Evolutionary conservation across 2,797 vertebrate species (phyloP).

Genomic region (Ptychobarbus kaznakovi): DNA sequence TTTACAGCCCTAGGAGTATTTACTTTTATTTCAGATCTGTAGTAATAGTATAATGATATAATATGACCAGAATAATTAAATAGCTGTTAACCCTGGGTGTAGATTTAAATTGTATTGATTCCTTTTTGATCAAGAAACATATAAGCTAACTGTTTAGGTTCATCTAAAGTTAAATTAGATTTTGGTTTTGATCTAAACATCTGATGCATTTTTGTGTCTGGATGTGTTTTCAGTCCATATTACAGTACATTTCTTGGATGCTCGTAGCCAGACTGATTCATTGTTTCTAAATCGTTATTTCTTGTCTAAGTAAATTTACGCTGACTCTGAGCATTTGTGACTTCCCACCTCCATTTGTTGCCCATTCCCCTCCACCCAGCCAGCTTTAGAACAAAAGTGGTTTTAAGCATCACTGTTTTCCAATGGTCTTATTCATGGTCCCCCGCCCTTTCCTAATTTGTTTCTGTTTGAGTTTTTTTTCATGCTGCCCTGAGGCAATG

Average conservation of each 20-base stretch:
- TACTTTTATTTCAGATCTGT: background rate
- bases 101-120: background rate
- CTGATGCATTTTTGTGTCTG: background rate
- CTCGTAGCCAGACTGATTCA: background rate
- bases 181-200: background rate
- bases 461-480: slow-evolving; percentile 10
- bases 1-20: background rate
- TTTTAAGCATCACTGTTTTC: slow-evolving; percentile 7
- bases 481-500: slow-evolving; percentile 6
- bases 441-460: background rate
- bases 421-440: slow-evolving; percentile 8
- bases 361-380: background rate
- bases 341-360: background rate
- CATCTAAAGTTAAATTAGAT: background rate
- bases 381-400: slow-evolving; percentile 4
- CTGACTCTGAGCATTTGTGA: background rate
- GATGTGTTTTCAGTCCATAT: background rate
- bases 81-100: background rate
- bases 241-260: background rate
- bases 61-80: background rate
- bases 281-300: background rate
- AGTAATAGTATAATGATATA: background rate
- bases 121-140: background rate
- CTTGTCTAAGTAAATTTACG: background rate
- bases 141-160: background rate